phyloP scores from a whole-genome alignment of 2,888 invertebrate genomes.

The Heteropelma amictum region DNA sequence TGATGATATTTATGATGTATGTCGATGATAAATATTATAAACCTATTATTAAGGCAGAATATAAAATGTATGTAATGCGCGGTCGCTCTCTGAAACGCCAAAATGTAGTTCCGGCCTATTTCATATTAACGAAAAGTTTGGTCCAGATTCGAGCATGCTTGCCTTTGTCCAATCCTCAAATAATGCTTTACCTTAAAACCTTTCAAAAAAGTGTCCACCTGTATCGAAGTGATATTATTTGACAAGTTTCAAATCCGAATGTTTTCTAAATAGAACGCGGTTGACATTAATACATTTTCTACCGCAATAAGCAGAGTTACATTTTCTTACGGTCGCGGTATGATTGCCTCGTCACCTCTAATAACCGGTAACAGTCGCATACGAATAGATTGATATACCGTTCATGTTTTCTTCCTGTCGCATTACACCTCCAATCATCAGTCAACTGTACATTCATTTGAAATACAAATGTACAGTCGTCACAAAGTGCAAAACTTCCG shows the following conservation, averaged over 20 bases:
- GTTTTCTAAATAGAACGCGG: conserved; percentile 1
- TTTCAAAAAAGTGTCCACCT: neutral
- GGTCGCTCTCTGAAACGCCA: too few relatives aligned
- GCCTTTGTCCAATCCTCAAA: too few relatives aligned
- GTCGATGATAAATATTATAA: too few relatives aligned
- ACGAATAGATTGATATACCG: conserved; percentile 12
- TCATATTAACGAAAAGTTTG: too few relatives aligned
- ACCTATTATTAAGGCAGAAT: too few relatives aligned
- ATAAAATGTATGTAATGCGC: too few relatives aligned
- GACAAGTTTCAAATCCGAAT: conserved; percentile 2
- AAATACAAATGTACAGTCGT: neutral
- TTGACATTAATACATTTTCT: neutral
- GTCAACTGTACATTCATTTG: conserved; percentile 6
- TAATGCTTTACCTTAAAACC: neutral
- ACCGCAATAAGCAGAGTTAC: neutral
- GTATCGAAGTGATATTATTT: conserved; percentile 8
- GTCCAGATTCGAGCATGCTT: too few relatives aligned
- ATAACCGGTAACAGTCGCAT: conserved; percentile 8
- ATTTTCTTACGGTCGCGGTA: conserved; percentile 13
- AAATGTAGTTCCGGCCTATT: too few relatives aligned
- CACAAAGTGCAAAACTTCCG: conserved; percentile 1
- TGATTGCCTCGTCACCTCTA: conserved; percentile 18
- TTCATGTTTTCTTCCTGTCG: conserved; percentile 6
- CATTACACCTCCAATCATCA: neutral
- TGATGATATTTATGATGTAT: too few relatives aligned